These are phyloP conservation scores for Syrphus vitripennis DNA, from an alignment of 2,888 invertebrate species.

Conservation along the genomic window DNA sequence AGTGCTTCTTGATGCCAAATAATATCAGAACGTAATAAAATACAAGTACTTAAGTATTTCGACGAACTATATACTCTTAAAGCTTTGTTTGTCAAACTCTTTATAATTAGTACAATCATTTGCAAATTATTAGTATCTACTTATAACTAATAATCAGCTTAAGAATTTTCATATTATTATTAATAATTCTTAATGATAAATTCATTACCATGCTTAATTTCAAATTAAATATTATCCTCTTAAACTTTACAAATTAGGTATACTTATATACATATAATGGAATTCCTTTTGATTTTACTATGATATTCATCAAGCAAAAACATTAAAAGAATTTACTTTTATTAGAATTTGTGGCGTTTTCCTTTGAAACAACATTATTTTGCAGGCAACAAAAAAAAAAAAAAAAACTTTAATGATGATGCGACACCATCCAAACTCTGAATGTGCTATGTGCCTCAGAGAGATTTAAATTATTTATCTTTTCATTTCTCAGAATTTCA, in stretches of 20 bases:
- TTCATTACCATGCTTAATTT: background rate
- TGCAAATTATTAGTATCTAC: background rate
- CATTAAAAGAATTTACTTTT: background rate
- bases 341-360: background rate
- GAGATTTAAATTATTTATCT: background rate
- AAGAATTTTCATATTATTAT: background rate
- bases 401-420: background rate
- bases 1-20: too few relatives aligned
- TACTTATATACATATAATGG: background rate
- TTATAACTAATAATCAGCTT: background rate
- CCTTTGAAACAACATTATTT: background rate
- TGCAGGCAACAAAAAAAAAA: too few relatives aligned
- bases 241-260: background rate
- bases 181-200: background rate
- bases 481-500: background rate
- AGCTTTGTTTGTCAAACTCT: background rate
- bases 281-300: background rate
- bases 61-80: too few relatives aligned
- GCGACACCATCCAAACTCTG: background rate
- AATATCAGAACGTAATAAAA: too few relatives aligned
- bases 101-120: background rate
- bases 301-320: background rate
- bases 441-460: background rate
- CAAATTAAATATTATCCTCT: background rate
- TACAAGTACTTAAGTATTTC: too few relatives aligned